Conservation (phyloP, 2,113 vertebrate species). For the Eleginops maclovinus region DNA sequence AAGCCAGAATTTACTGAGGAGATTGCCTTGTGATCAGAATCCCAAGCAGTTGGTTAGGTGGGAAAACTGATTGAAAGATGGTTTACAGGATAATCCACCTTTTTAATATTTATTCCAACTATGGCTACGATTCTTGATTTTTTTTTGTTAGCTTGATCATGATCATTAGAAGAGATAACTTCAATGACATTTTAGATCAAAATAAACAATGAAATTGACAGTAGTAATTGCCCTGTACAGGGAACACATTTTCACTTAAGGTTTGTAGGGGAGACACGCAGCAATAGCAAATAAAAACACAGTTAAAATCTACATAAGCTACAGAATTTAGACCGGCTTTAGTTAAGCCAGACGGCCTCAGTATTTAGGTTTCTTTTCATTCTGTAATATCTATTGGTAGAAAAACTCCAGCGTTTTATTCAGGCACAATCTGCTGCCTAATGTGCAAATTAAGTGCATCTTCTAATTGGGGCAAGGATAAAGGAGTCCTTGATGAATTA, state of each 20-base stretch:
- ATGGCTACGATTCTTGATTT: not conserved
- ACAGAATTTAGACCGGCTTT: not conserved
- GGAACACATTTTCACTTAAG: not conserved
- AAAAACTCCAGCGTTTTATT: not conserved
- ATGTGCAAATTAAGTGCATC: conserved; percentile 33
- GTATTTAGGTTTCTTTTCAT: too few relatives aligned
- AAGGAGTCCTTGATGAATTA: conserved; percentile 36
- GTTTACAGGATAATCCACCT: not conserved
- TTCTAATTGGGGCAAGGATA: conserved; percentile 32
- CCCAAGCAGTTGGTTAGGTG: not conserved
- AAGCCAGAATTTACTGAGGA: not conserved
- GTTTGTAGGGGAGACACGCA: not conserved
- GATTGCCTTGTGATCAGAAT: conserved; percentile 22
- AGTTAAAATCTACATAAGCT: not conserved
- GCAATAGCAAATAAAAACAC: not conserved
- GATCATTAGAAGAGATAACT: not conserved
- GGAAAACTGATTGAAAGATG: not conserved
- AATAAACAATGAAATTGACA: not conserved
- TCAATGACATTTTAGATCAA: not conserved
- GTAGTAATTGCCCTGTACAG: not conserved
- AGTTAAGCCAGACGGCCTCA: not conserved
- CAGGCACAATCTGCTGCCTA: conserved; percentile 31
- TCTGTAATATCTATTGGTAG: too few relatives aligned
- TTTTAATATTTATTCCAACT: not conserved
- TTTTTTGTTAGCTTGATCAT: not conserved